Base-by-base conservation (phyloP, 2,797 vertebrate species). In the Pempheris klunzingeri region DNA sequence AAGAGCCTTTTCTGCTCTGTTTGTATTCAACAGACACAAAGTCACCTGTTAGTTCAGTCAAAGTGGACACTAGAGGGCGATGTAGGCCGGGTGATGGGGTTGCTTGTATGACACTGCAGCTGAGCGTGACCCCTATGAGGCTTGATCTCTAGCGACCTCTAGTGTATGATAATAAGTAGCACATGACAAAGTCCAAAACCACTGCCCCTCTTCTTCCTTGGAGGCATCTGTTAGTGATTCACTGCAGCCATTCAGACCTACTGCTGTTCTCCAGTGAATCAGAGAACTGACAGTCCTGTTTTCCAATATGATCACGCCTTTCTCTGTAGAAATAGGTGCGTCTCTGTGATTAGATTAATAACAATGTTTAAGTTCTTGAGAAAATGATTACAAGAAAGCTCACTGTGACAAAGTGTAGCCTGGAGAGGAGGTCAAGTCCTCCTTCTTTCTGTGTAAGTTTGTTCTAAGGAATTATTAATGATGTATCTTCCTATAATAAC, bases 21-120 rank as follows among this genome's bases (percentile, higher is more conserved):
- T 85, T 78, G 39, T 43, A 58, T 69, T 81, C 4, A 62, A 74
- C 57, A 83, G 69, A 49, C 2, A 47, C 4, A 57, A 17, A 52
- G 15, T 15, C 0, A 5, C 41, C 11, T 12, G 32, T 43, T 57
- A 2, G 1, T 41, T 38, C 43, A 11, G 12, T 26, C n/a, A 9
- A 55, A 15, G 4, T 67, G 44, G 63, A 44, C 86, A 73, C 76
- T 79, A 80, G 87, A 71, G 85, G 87, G 88, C 64, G 78, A 64
- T 46, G 30, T 8, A 47, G 44, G 17, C 15, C 38, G 59, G 24
- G 44, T n/a, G 26, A 65, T 62, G 34, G 3, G 20, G 15, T 8
- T 13, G 3, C 0, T 14, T 44, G 15, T 1, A 6, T 43, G 0
- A 39, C 15, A 5, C 7, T 20, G 12, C 22, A 3, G 34, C 12